A percentile compares a stretch with the other conserved stretches of the same genome.
phyloP scores from a whole-genome alignment of 1,140 invertebrate species.

The Tribolium madens region DNA sequence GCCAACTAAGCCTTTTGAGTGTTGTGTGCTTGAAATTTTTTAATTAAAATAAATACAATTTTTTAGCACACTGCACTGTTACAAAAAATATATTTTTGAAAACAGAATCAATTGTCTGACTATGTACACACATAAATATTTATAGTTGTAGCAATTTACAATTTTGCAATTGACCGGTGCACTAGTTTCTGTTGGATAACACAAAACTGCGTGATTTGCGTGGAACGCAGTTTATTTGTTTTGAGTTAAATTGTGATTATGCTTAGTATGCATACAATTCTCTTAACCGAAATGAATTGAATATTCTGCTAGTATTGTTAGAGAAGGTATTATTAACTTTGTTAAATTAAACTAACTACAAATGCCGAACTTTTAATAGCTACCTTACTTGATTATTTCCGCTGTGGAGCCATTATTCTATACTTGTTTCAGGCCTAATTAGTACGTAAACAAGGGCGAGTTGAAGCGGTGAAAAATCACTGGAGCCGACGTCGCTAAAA shows the following conservation, averaged over 20 bases:
- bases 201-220: neutral
- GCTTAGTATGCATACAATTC: constrained; percentile 36
- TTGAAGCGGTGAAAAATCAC: constrained; percentile 9
- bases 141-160: neutral
- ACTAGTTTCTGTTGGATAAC: neutral
- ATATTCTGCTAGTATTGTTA: constrained; percentile 36
- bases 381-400: constrained; percentile 32
- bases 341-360: constrained; percentile 38
- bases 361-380: constrained; percentile 39
- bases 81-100: too few species aligned
- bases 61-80: too few species aligned
- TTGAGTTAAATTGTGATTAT: constrained; percentile 34
- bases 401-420: constrained; percentile 28
- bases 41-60: too few species aligned
- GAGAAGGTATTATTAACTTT: constrained; percentile 36
- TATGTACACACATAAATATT: neutral
- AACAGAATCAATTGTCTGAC: too few species aligned
- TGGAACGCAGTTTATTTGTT: constrained; percentile 15
- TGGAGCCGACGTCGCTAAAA: neutral
- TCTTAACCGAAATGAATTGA: constrained; percentile 37
- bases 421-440: constrained; percentile 32
- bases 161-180: neutral
- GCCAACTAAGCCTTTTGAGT: neutral
- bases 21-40: too few species aligned
- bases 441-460: constrained; percentile 15